Conservation (phyloP, 2,113 vertebrate genomes). For the Seriola dumerili region DNA sequence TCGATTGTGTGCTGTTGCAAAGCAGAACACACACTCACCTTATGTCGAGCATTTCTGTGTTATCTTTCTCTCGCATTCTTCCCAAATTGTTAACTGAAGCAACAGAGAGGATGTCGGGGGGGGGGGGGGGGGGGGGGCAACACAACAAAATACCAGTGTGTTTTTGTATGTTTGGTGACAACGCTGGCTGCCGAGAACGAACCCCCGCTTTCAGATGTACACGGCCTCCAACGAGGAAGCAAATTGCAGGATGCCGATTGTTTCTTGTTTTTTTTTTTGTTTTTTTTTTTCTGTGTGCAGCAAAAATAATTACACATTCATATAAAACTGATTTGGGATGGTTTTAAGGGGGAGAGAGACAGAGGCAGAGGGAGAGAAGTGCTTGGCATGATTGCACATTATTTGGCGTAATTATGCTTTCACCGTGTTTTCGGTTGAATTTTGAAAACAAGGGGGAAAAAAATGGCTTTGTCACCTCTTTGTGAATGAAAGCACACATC, state of each 20-base stretch:
- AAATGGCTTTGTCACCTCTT: constrained; percentile 55
- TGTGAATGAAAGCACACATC: constrained; percentile 25
- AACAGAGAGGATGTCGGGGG: constrained; percentile 36
- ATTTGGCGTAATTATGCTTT: constrained; percentile 73
- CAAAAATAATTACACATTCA: constrained; percentile 74
- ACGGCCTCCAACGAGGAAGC: constrained; percentile 35
- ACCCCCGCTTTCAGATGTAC: constrained; percentile 33
- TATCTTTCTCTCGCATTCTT: constrained; percentile 40
- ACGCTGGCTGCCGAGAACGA: constrained; percentile 30
- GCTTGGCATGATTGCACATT: constrained; percentile 64
- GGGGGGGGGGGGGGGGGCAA: background rate
- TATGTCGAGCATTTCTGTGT: background rate
- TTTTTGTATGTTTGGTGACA: constrained; percentile 42
- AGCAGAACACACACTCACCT: constrained; percentile 13
- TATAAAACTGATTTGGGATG: constrained; percentile 68
- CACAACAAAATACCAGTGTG: constrained; percentile 23
- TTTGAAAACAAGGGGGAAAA: constrained; percentile 20
- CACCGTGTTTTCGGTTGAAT: constrained; percentile 42
- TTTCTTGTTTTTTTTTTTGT: constrained; percentile 21
- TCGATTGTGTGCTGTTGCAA: constrained; percentile 12
- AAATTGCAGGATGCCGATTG: constrained; percentile 66
- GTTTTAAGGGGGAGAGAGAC: constrained; percentile 27
- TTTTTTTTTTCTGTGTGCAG: constrained; percentile 17
- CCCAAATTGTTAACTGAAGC: constrained; percentile 15
- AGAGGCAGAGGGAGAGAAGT: constrained; percentile 10